Base-by-base conservation (phyloP, 92 coral and sea anemone species). In the Epizoanthus ramosus region DNA sequence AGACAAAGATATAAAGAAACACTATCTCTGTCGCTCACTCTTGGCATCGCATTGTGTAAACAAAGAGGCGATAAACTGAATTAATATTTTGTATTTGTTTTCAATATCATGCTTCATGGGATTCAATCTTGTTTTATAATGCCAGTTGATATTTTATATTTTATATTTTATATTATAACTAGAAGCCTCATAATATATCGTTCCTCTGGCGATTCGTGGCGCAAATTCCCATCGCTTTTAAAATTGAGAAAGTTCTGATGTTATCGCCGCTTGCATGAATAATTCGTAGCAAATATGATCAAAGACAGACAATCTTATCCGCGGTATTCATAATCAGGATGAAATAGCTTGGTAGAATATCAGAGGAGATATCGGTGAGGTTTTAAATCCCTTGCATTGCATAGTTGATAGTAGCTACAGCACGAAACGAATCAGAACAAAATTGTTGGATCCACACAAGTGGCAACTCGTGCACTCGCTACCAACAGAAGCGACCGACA, bases 61-160 rank as follows among this genome's bases (percentile, higher is more conserved):
- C 71, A 67, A 33, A 67, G 21, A 67, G 71, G 71, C 47, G 71
- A 67, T 67, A 31, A 67, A 14, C 17, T 3, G 43, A 37, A 37
- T 3, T 37, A 37, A 37, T 37, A 37, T 33, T 18, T 67, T 9
- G 17, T 37, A 28, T 67, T 33, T 37, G 18, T 18, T 31, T 9
- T 67, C 70, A 67, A 67, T 41, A 67, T 67, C 47, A 67, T 67
- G 47, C 13, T 15, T 47, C 54, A 15, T 12, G 15, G 71, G n/a
- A 67, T 67, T 25, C 69, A 33, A 22, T 21, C 12, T 19, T 15
- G 23, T 67, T 67, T 18, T 3, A 37, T 3, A 8, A 28, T 50
- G 54, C 3, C 8, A 13, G n/a, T 43, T 67, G 72, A 8, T 35
- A 21, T 12, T 31, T 67, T 16, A 67, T 28, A 33, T 15, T 16